These are phyloP conservation scores for Hafferia zeledoni DNA, from an alignment of 2,797 vertebrate genomes.

Conservation along the genomic window DNA sequence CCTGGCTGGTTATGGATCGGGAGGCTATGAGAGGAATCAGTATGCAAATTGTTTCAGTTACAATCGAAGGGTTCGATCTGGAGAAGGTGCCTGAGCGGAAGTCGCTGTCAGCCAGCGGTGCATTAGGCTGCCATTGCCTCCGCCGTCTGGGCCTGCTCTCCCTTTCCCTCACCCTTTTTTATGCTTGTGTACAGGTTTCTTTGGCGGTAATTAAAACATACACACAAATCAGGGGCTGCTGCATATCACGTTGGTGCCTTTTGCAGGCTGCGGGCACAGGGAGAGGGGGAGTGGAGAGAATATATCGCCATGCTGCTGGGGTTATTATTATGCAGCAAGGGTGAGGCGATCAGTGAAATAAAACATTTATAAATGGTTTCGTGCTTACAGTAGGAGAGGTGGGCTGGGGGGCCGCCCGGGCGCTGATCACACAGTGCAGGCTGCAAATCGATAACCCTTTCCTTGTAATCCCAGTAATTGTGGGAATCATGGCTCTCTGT, in stretches of 20 bases:
- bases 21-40: conserved; percentile 92
- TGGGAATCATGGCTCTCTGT: conserved; percentile 78
- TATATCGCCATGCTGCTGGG: conserved; percentile 34
- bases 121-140: conserved; percentile 81
- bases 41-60: conserved; percentile 99
- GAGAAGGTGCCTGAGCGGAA: conserved; percentile 82
- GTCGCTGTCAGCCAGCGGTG: conserved; percentile 90
- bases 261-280: conserved; percentile 35
- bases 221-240: conserved; percentile 64
- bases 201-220: conserved; percentile 71
- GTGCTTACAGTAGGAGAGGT: conserved; percentile 72
- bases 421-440: conserved; percentile 73
- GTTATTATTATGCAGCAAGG: conserved; percentile 75
- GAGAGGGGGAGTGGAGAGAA: conserved; percentile 37
- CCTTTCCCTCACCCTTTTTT: conserved; percentile 47
- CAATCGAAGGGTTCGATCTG: conserved; percentile 99
- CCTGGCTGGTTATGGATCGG: conserved; percentile 91
- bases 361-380: conserved; percentile 78
- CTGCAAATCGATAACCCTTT: conserved; percentile 80
- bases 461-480: conserved; percentile 82
- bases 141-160: conserved; percentile 66
- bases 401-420: conserved; percentile 18
- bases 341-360: conserved; percentile 72
- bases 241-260: conserved; percentile 55
- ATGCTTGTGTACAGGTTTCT: conserved; percentile 70